phyloP scores from a whole-genome alignment of 2,797 vertebrate species.

The Apogon talboti region DNA sequence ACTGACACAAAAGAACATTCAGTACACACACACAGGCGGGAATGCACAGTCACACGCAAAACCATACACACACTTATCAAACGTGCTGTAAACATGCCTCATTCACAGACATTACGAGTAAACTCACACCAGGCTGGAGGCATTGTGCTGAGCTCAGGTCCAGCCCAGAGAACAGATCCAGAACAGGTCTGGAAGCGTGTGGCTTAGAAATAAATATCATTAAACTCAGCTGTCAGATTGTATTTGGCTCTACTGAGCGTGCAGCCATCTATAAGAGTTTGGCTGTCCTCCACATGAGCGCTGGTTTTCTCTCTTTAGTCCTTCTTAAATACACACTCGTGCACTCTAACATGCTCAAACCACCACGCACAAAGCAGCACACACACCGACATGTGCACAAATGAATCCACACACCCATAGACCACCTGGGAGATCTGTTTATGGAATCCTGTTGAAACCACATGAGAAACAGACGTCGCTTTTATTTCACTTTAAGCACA shows the following conservation, averaged over 20 bases:
- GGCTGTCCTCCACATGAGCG: conserved; percentile 68
- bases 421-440: conserved; percentile 92
- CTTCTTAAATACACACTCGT: conserved; percentile 45
- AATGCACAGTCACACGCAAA: conserved; percentile 12
- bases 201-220: conserved; percentile 81
- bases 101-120: conserved; percentile 53
- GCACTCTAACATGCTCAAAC: conserved; percentile 26
- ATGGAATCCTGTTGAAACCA: conserved; percentile 74
- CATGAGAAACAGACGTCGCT: conserved; percentile 64
- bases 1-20: conserved; percentile 9
- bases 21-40: conserved; percentile 23
- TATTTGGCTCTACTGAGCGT: conserved; percentile 69
- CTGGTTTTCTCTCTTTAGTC: conserved; percentile 76
- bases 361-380: conserved; percentile 21
- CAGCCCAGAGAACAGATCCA: conserved; percentile 60
- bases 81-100: conserved; percentile 65
- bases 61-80: conserved; percentile 46
- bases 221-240: conserved; percentile 77
- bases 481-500: conserved; percentile 65
- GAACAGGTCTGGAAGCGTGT: conserved; percentile 66
- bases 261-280: conserved; percentile 62
- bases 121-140: conserved; percentile 57
- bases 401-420: conserved; percentile 47
- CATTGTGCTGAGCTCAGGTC: conserved; percentile 44
- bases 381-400: conserved; percentile 19